These are phyloP conservation scores for Sicus ferrugineus DNA, from an alignment of 2,888 invertebrate species.

Conservation along the genomic window DNA sequence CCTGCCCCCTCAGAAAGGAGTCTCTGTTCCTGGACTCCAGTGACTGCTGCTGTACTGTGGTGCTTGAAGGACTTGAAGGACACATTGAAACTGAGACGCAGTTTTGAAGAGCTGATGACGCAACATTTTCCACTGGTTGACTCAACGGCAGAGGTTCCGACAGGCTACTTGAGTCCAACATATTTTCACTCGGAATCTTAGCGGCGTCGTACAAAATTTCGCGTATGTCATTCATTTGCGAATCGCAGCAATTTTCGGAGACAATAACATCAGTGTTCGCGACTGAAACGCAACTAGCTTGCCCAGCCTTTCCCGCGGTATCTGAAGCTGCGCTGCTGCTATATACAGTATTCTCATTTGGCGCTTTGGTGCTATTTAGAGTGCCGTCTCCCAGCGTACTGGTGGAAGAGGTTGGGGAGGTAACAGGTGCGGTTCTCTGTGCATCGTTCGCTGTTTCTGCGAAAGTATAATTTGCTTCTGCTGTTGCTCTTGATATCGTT, in stretches of 20 bases:
- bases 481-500: constrained; percentile 37
- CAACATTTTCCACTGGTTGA: constrained; percentile 24
- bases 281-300: constrained; percentile 44
- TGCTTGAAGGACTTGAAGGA: constrained; percentile 30
- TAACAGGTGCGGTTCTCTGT: constrained; percentile 34
- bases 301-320: neutral
- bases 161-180: constrained; percentile 39
- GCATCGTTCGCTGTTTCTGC: too few species aligned
- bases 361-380: constrained; percentile 5
- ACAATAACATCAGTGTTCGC: constrained; percentile 43
- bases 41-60: constrained; percentile 16
- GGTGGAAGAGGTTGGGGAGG: constrained; percentile 51
- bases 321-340: neutral
- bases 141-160: neutral
- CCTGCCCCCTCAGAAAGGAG: constrained; percentile 64
- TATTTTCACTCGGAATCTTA: constrained; percentile 37
- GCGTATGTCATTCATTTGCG: constrained; percentile 60
- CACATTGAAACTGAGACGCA: constrained; percentile 29
- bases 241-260: constrained; percentile 35
- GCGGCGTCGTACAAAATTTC: constrained; percentile 53
- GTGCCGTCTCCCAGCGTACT: neutral
- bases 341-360: constrained; percentile 5
- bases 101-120: constrained; percentile 33
- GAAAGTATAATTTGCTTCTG: constrained; percentile 33
- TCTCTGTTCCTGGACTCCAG: constrained; percentile 21